Conservation (phyloP, 2,797 vertebrate genomes). For the Morelia viridis region DNA sequence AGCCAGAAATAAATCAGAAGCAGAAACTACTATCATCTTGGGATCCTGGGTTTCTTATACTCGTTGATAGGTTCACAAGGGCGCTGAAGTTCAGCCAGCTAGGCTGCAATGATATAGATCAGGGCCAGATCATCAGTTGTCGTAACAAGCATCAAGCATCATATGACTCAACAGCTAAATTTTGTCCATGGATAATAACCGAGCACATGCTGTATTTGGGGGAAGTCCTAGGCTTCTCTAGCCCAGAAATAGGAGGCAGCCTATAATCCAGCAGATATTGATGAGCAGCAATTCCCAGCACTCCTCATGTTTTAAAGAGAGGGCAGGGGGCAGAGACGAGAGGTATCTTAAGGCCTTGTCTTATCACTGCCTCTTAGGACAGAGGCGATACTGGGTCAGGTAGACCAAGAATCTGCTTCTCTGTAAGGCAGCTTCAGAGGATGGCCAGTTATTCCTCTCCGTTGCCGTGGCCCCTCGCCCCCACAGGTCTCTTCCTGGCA, state of each 20-base stretch:
- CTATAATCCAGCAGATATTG: background rate
- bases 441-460: background rate
- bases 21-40: background rate
- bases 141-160: background rate
- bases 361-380: background rate
- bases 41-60: background rate
- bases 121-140: background rate
- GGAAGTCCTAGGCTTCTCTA: background rate
- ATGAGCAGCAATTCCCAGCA: background rate
- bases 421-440: background rate
- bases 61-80: background rate
- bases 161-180: background rate
- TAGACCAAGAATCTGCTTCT: background rate
- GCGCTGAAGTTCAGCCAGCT: background rate
- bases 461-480: background rate
- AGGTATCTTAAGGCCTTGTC: background rate
- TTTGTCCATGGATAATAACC: background rate
- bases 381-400: background rate
- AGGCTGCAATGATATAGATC: background rate
- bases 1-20: constrained; percentile 4
- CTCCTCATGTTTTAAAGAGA: background rate
- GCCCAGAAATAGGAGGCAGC: background rate
- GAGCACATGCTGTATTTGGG: background rate
- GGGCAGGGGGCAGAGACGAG: background rate
- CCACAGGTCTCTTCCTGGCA: background rate